Evolutionary conservation across 2,113 vertebrate genomes (phyloP), one percentile per base, ranked within the genome.

Genomic region (Butastur rufipennis): DNA sequence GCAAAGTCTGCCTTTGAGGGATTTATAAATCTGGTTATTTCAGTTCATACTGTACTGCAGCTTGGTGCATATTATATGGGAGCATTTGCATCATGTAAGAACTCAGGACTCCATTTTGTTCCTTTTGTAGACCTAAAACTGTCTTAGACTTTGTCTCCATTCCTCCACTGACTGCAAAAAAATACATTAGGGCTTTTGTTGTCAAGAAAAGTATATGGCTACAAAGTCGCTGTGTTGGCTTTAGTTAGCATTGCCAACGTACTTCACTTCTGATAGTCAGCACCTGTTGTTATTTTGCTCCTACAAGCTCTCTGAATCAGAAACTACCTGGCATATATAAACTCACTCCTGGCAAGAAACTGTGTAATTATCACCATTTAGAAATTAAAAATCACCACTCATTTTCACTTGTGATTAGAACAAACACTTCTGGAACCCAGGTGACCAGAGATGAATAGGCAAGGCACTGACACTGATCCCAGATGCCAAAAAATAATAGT

Each of bases 1-100:
- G 80, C 72, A 72, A 92, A 86, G 77, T 29, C 81, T 90, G 93
- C 88, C 83, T 91, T 93, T 58, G 55, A 94, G 77, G 77, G 65
- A 59, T 61, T 95, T 89, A 67, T 66, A 93, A 66, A 93, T 73
- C 71, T 58, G 32, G 55, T 86, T 90, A 81, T 58, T 96, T 89
- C 93, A 52, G 29, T 71, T 93, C 73, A 36, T 31, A 59, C n/a
- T 53, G 12, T 45, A 71, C 38, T 40, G 23, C 26, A 56, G 22
- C 52, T 84, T 47, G 40, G 36, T 42, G 40, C 16, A 18, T 36
- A 25, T 32, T 74, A 58, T 7, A 27, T 6, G 15, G 80, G 34
- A 86, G 45, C 21, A 53, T 53, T 26, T 81, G 59, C 40, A 73
- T 36, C 55, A 81, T 7, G 7, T 27, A 72, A 80, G n/a, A 65